Conservation (phyloP, 2,113 vertebrate genomes). For the Rattus rattus region DNA sequence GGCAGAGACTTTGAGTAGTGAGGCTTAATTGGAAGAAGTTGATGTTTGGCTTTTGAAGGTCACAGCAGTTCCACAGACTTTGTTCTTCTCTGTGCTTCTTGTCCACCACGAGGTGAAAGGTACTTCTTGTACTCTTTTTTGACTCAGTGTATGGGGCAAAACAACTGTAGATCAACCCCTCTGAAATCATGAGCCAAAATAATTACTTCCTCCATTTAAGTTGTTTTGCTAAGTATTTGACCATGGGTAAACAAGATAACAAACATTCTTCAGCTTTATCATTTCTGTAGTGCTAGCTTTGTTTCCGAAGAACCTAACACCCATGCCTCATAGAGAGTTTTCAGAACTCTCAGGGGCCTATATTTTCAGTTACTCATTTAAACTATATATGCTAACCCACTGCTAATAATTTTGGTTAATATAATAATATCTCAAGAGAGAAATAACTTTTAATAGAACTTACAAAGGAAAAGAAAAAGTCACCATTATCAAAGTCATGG, state of each 20-base stretch:
- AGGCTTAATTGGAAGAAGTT: no score
- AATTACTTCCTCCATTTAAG: neutral
- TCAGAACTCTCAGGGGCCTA: neutral
- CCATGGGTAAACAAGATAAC: neutral
- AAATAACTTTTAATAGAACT: neutral
- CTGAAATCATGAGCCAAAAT: neutral
- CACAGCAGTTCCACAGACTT: neutral
- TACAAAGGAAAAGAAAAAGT: neutral
- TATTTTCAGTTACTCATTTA: neutral
- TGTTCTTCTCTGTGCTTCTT: neutral
- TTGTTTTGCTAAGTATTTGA: neutral
- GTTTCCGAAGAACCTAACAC: neutral
- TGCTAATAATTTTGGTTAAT: neutral
- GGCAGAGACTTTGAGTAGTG: neutral
- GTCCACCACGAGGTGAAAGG: no score
- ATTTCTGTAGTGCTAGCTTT: slow-evolving; percentile 8
- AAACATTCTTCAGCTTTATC: neutral
- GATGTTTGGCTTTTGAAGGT: neutral
- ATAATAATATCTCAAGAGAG: neutral
- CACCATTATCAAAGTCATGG: neutral
- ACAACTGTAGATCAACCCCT: neutral
- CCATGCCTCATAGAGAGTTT: neutral
- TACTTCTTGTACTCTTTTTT: neutral
- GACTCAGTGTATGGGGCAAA: no score
- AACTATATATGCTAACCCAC: neutral